Evolutionary conservation across 2,888 invertebrate species (phyloP).

Genomic region (Alloscopus bannaensis): DNA sequence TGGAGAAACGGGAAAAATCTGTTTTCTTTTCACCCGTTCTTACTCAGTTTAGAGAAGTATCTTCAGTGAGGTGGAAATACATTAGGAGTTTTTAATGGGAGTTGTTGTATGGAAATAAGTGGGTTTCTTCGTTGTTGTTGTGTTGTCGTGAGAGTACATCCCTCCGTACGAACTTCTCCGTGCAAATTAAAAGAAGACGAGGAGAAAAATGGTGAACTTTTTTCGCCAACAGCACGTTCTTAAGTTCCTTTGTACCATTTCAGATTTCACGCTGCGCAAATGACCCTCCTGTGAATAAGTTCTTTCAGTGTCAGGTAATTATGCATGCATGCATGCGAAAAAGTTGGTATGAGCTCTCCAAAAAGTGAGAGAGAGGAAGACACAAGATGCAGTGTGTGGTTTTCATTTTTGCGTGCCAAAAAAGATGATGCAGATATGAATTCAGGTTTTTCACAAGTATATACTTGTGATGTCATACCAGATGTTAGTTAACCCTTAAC

Average conservation of each 20-base stretch:
- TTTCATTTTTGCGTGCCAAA: constrained; percentile 59
- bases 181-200: constrained; percentile 4
- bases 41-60: no score
- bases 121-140: no score
- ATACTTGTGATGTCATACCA: constrained; percentile 52
- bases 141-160: no score
- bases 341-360: no score
- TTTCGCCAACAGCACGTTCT: not conserved
- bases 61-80: no score
- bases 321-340: constrained; percentile 53
- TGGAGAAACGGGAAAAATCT: not conserved
- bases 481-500: constrained; percentile 32
- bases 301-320: constrained; percentile 64
- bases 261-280: constrained; percentile 62
- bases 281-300: constrained; percentile 63
- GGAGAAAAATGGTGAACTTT: not conserved
- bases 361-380: constrained; percentile 14
- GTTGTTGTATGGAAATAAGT: no score
- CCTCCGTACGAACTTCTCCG: constrained; percentile 10
- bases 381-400: constrained; percentile 19
- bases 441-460: constrained; percentile 61
- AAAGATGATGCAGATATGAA: constrained; percentile 56
- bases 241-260: constrained; percentile 33
- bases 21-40: not conserved
- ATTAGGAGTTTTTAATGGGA: no score